Conservation (phyloP, 2,888 invertebrate species). For the Agrilus cyanescens region DNA sequence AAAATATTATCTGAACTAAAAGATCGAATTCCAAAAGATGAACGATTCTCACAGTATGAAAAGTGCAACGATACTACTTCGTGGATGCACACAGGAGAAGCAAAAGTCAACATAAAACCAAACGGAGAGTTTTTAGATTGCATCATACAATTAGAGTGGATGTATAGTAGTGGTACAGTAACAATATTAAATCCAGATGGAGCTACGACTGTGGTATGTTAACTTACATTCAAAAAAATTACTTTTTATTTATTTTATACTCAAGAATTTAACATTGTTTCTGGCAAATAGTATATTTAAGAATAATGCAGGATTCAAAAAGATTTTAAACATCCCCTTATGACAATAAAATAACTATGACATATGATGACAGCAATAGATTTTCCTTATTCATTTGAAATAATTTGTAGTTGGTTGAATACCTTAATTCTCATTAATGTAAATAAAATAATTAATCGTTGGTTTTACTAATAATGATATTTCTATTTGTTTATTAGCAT, state of each 20-base stretch:
- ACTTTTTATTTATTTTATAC: too few relatives aligned
- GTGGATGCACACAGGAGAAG: constrained; percentile 76
- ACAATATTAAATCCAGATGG: constrained; percentile 68
- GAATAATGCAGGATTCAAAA: too few relatives aligned
- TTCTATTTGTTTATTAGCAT: constrained; percentile 34
- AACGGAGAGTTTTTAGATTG: constrained; percentile 56
- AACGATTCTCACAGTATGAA: constrained; percentile 43
- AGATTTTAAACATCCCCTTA: too few relatives aligned
- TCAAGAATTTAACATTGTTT: too few relatives aligned
- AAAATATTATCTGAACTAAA: constrained; percentile 59
- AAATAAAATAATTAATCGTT: not conserved
- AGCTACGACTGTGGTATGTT: constrained; percentile 54
- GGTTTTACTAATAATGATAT: constrained; percentile 3
- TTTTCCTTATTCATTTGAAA: too few relatives aligned
- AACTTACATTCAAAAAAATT: too few relatives aligned
- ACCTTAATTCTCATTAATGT: too few relatives aligned
- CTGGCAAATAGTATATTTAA: too few relatives aligned
- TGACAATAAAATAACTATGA: not conserved
- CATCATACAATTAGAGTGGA: constrained; percentile 72
- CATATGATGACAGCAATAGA: not conserved
- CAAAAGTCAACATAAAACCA: constrained; percentile 37
- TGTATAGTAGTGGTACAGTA: constrained; percentile 53
- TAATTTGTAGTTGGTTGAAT: too few relatives aligned
- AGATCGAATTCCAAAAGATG: constrained; percentile 34
- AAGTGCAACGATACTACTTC: constrained; percentile 74